Evolutionary conservation across 2,797 vertebrate genomes (phyloP), one percentile per base, ranked within the genome.

Genomic region (Crenichthys baileyi): DNA sequence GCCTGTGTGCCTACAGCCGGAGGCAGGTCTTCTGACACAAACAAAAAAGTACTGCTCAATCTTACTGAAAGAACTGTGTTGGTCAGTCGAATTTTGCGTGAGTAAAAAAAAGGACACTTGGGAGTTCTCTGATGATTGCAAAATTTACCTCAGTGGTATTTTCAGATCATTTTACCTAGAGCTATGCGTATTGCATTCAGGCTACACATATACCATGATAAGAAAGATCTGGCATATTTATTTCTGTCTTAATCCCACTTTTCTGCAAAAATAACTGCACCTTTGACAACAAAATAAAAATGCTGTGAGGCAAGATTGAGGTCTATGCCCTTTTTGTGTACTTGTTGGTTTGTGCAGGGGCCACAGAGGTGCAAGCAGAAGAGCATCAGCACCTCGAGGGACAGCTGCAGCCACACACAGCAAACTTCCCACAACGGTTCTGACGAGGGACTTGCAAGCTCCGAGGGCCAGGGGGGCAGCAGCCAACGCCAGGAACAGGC

Each of bases 361-460:
- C 75, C 97, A 96, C 58, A 97, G 97, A 39, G 96, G 96, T n/a
- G 94, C 95, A 0, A 97, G 97, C 70, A 95, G 98, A 89, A 98
- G 96, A 50, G 94, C 96, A 39, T 95, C 95, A 46, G 94, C 96
- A 0, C 95, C 97, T 76, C 96, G 97, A 87, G 97, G 96, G 86
- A 94, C 96, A 0, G 94, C 95, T 0, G 92, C 95, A 56, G 91
- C 95, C 0, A 60, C 90, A 12, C 97, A 97, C 7, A 95, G 95
- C 87, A 96, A 97, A 65, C 95, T 97, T 2, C 95, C 97, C 0
- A 93, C 95, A 0, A 93, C 95, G 0, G 93, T 95, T n/a, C 90
- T 96, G 86, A 95, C 96, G 0, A 96, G 97, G 88, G 97, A 98
- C 0, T 95, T 95, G 1, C 95, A 97, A 79, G 91, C 96, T 7